Evolutionary conservation across 2,113 vertebrate genomes (phyloP), one percentile per base, ranked within the genome.

Genomic region (Tetraodon nigroviridis): DNA sequence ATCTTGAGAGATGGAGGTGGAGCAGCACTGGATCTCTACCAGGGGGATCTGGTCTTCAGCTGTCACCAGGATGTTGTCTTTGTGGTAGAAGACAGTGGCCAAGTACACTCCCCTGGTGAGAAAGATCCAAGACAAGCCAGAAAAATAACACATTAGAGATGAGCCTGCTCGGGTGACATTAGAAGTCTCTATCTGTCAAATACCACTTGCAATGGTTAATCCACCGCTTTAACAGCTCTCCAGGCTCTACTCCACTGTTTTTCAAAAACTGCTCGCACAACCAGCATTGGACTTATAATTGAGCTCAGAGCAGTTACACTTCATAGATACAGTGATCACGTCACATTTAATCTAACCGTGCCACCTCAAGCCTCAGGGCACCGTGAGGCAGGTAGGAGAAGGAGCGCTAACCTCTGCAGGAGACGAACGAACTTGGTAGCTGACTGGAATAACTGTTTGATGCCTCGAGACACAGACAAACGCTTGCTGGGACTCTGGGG

Each of bases 391-490:
- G 62, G 71, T 55, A 19, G 57, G 58, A 71, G 67, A 81, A 55
- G 49, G 54, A 75, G 51, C 1, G 1, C 40, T 86, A 92, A 37
- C 91, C 91, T 90, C 79, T 92, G 90, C 21, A 91, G 80, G 17
- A 86, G 83, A 66, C 88, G 89, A 67, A 91, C 89, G 81, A 91
- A 90, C 83, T 91, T 91, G 67, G 85, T 90, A 72, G 90, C 84
- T 0, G 89, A 91, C 55, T 91, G 89, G 83, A 92, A 92, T 64
- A 92, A 85, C 57, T 90, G 89, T 79, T 91, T 91, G 76, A 92
- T 86, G 61, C 90, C 84, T 17, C 88, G 88, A 59, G 91, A 89
- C 79, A 91, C 72, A 41, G 82, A 90, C 51, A 86, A 73, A 42
- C 86, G 89, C 79, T 88, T 90, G 67, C 76, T 80, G 58, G 88